Evolutionary conservation across 2,113 vertebrate genomes (phyloP), one percentile per base, ranked within the genome.

Genomic region (Megaptera novaeangliae): DNA sequence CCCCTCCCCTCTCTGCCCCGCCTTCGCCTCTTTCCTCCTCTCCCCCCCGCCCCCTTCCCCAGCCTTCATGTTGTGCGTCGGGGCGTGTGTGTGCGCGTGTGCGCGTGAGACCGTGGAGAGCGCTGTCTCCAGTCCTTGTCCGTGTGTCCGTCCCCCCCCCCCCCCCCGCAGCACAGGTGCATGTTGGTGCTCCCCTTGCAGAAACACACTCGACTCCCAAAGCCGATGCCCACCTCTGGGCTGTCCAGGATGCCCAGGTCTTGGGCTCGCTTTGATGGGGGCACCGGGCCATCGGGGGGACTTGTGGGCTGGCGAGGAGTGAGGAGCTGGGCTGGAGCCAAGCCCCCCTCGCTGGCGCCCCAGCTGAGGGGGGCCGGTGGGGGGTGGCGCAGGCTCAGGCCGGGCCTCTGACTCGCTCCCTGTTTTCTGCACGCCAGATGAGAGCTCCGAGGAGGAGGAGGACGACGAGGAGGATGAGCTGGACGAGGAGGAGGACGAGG

Each of bases 351-450:
- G 29, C 59, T 25, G 77, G 88, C 1, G 14, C 86, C 82, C 78
- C 0, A 0, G 86, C 77, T 0, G 3, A 3, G 20, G 8, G 78
- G 88, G 74, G 90, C 41, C 2, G 3, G 36, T n/a, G 61, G 18
- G 94, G 52, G 7, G 91, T 6, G 0, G 71, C 1, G 0, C 12
- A 0, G 1, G 4, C 96, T 10, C 0, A 8, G 90, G 69, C 78
- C 82, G 12, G 87, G 34, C 78, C 80, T n/a, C 84, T 99, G 98
- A 99, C 0, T 59, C 59, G 49, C 52, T 80, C 36, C 83, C 81
- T 98, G 91, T 99, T 96, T 97, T 98, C 98, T 98, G 94, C 98
- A 96, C 96, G 96, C 97, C 99, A 99, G 99, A 99, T 98, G 99
- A 99, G 96, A 99, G 99, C 97, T 99, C 99, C 0, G 98, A 97